These are phyloP conservation scores for Hanleya hanleyi DNA, from an alignment of 2,888 invertebrate species.

Conservation along the genomic window DNA sequence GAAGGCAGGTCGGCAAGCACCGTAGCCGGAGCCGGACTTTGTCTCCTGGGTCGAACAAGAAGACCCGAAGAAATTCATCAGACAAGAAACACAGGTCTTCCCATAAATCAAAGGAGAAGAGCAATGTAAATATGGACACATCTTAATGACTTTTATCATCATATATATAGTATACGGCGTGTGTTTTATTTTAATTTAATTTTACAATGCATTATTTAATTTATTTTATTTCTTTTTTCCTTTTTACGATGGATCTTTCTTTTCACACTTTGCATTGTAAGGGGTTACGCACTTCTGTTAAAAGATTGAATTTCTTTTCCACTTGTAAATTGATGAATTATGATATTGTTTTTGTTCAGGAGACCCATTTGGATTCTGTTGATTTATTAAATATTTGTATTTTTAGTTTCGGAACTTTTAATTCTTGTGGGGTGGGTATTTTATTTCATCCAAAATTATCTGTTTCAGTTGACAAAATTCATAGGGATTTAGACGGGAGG, in stretches of 20 bases:
- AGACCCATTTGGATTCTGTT: not conserved
- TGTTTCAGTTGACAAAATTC: not conserved
- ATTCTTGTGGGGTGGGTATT: not conserved
- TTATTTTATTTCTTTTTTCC: too few relatives aligned
- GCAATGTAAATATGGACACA: too few relatives aligned
- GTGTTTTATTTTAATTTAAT: too few relatives aligned
- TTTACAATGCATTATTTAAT: too few relatives aligned
- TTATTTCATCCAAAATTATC: not conserved
- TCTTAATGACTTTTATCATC: too few relatives aligned
- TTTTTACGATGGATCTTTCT: not conserved
- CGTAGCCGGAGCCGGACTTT: too few relatives aligned
- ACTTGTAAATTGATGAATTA: not conserved
- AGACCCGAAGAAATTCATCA: too few relatives aligned
- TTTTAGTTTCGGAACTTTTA: not conserved
- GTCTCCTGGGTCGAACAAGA: too few relatives aligned
- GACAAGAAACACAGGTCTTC: too few relatives aligned
- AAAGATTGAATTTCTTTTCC: not conserved
- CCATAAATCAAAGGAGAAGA: too few relatives aligned
- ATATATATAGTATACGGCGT: too few relatives aligned
- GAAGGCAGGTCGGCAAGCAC: too few relatives aligned
- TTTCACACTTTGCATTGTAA: not conserved
- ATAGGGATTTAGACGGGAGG: conserved; percentile 11
- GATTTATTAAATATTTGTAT: not conserved
- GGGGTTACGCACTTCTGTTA: not conserved
- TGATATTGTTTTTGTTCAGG: conserved; percentile 9